Evolutionary conservation across 2,113 vertebrate species (phyloP), one percentile per base, ranked within the genome.

Genomic region (Brachionichthys hirsutus): DNA sequence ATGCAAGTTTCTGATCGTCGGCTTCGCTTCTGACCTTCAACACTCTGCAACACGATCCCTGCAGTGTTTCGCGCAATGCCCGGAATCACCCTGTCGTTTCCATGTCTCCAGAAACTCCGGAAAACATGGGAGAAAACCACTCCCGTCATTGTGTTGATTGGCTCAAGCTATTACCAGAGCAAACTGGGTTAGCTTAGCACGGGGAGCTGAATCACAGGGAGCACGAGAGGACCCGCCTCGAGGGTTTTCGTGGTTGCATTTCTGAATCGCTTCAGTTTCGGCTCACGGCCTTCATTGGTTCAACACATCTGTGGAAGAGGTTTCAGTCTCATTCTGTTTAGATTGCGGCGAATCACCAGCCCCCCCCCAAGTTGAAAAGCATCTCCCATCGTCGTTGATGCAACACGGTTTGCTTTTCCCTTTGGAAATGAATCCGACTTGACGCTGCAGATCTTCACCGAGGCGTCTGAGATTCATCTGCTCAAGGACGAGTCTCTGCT

Each of bases 21-120:
- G 36, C 75, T 17, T 36, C 49, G 48, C 0, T 11, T 53, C 61
- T 46, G 79, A 88, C 73, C 73, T 82, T 86, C 75, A n/a, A 77
- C 18, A 50, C 57, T 1, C n/a, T 9, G 48, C 44, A 56, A 59
- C 16, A 61, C 16, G 41, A 46, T 43, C 49, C 24, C 49, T 50
- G 55, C 38, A 19, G 24, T 13, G 24, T 16, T 17, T 45, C 6
- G n/a, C 8, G 8, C 24, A 30, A 8, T 8, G 24, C 24, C 24
- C 8, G 24, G 3, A 30, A 8, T 30, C 24, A 30, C 24, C 24
- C 24, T 30, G 24, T 30, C 24, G 8, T 30, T 8, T 30, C 8
- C 24, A 3, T 54, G 36, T 24, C 24, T 24, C 20, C 17, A 53
- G 14, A 71, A 55, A 43, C 53, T 49, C 48, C 34, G 76, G 36